Evolutionary conservation across 2,113 vertebrate genomes (phyloP).

Genomic region (Takifugu flavidus): DNA sequence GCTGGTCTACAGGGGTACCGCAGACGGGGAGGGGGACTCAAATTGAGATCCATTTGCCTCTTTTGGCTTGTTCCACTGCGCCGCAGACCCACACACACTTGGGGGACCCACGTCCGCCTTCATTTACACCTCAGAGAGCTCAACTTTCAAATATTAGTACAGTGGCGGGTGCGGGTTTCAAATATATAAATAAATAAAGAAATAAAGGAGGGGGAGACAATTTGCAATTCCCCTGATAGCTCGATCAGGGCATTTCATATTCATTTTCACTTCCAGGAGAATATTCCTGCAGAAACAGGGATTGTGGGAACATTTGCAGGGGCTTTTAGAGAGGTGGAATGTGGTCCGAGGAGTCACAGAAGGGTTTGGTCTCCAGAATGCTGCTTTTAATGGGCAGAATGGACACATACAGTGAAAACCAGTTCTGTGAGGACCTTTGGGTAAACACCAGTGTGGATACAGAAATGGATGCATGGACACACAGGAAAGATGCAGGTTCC

Average conservation of each 20-base stretch:
- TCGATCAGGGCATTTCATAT: constrained; percentile 53
- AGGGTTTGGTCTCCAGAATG: neutral
- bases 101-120: constrained; percentile 31
- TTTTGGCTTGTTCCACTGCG: constrained; percentile 57
- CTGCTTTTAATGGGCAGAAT: neutral
- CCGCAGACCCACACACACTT: constrained; percentile 29
- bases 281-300: constrained; percentile 60
- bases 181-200: constrained; percentile 68
- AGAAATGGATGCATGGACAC: constrained; percentile 19
- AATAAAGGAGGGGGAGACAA: constrained; percentile 19
- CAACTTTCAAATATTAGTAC: constrained; percentile 77
- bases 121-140: constrained; percentile 60
- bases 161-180: constrained; percentile 57
- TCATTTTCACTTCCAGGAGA: constrained; percentile 69
- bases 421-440: constrained; percentile 8
- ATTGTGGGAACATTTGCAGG: constrained; percentile 52
- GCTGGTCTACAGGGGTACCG: constrained; percentile 51
- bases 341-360: constrained; percentile 8
- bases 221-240: constrained; percentile 62
- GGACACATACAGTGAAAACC: neutral
- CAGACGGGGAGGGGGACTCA: constrained; percentile 21
- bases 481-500: constrained; percentile 39
- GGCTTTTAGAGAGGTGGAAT: constrained; percentile 26
- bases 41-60: constrained; percentile 50
- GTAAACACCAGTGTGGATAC: constrained; percentile 9